Percentiles rank a stretch among this genome's conserved stretches.
Conservation (phyloP, 2,888 invertebrate genomes). For the Nesidiocoris tenuis region DNA sequence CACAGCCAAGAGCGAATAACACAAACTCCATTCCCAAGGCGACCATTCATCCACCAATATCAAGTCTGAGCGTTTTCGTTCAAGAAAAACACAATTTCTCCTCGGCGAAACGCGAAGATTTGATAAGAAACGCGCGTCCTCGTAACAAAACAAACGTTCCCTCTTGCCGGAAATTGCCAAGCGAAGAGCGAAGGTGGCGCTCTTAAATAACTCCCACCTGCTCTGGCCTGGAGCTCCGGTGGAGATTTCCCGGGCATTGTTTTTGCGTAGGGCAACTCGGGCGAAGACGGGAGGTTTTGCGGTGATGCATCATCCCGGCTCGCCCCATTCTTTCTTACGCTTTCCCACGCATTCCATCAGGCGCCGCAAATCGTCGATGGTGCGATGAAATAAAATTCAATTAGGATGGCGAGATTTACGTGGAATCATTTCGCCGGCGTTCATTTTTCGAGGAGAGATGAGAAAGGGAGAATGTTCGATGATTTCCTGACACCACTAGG, state of each 20-base stretch:
- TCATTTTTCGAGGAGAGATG: too few relatives aligned
- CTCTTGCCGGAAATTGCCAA: not conserved
- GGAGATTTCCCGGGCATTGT: not conserved
- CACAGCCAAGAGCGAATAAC: not conserved
- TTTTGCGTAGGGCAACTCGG: not conserved
- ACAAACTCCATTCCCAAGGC: too few relatives aligned
- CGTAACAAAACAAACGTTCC: not conserved
- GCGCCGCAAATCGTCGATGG: not conserved
- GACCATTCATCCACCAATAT: not conserved
- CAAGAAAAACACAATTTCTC: not conserved
- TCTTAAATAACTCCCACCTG: not conserved
- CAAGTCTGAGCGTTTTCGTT: not conserved
- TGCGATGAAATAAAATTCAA: too few relatives aligned
- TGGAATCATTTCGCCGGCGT: too few relatives aligned
- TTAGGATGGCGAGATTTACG: too few relatives aligned
- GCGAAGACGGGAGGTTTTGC: not conserved
- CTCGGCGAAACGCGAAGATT: not conserved
- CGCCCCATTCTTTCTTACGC: not conserved
- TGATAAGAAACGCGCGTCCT: not conserved
- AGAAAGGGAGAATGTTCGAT: too few relatives aligned
- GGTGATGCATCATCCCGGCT: not conserved
- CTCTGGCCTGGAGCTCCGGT: not conserved
- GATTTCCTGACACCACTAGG: too few relatives aligned
- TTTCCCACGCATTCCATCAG: not conserved
- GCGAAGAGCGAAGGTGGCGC: not conserved